These are phyloP conservation scores for Helobdella robusta DNA, from an alignment of 2,888 invertebrate genomes.

Conservation along the genomic window DNA sequence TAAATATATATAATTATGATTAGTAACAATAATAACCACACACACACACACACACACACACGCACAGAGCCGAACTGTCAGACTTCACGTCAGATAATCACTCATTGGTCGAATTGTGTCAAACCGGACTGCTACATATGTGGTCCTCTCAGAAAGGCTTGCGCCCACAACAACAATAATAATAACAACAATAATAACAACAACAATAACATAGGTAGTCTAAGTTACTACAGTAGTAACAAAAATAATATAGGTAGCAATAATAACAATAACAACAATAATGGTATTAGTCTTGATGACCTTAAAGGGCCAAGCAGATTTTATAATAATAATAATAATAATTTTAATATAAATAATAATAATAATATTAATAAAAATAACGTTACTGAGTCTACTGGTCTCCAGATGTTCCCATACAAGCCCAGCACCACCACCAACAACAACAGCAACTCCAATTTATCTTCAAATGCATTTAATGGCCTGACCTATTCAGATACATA, in stretches of 20 bases:
- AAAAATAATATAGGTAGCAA: not conserved
- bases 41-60: not conserved
- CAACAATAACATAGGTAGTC: not conserved
- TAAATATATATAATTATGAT: too few species aligned
- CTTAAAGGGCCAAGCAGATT: not conserved
- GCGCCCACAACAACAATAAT: not conserved
- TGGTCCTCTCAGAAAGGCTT: conserved; percentile 82
- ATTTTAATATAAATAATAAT: not conserved
- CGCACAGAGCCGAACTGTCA: conserved; percentile 84
- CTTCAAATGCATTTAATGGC: too few species aligned
- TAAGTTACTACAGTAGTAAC: not conserved
- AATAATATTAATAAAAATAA: not conserved
- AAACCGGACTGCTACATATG: conserved; percentile 94
- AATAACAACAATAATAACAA: not conserved
- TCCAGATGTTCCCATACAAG: not conserved
- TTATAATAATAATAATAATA: not conserved
- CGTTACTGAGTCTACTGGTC: not conserved
- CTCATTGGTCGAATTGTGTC: conserved; percentile 96
- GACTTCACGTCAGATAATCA: conserved; percentile 92
- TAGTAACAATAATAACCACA: not conserved
- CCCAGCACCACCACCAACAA: not conserved
- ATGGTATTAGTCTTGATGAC: not conserved
- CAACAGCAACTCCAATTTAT: not conserved
- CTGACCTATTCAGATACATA: too few species aligned
- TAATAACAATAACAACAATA: conserved; percentile 6